These are phyloP conservation scores for Hiodon alosoides DNA, from an alignment of 2,113 vertebrate genomes.

Conservation along the genomic window DNA sequence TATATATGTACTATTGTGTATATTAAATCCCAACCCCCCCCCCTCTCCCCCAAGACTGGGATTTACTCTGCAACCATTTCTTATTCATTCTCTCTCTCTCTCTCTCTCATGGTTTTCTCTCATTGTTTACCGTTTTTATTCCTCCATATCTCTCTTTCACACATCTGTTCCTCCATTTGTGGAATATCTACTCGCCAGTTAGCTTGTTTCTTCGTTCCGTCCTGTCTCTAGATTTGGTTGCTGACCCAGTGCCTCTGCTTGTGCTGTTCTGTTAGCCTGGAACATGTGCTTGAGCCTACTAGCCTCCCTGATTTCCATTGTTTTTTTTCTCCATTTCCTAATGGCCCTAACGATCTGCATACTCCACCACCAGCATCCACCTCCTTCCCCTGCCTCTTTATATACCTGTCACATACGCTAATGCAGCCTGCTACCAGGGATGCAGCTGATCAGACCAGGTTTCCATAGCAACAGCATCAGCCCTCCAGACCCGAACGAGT, in stretches of 20 bases:
- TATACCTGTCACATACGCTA: constrained; percentile 34
- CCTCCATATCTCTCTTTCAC: no score
- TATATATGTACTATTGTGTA: no score
- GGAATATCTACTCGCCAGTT: no score
- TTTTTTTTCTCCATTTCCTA: background rate
- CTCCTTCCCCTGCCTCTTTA: constrained; percentile 30
- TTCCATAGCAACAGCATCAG: constrained; percentile 53
- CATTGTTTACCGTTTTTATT: background rate
- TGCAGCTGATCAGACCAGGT: constrained; percentile 54
- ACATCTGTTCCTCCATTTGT: no score
- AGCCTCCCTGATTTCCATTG: background rate
- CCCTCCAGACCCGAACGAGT: constrained; percentile 28
- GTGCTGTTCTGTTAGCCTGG: background rate
- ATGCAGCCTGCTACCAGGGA: constrained; percentile 40
- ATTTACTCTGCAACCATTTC: no score
- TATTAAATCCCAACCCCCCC: background rate
- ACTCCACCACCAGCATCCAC: background rate
- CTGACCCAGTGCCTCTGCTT: background rate
- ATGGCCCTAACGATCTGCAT: background rate
- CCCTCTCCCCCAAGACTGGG: background rate
- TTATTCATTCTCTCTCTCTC: no score
- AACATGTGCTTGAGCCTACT: background rate
- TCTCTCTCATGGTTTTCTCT: no score
- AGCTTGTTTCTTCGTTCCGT: no score
- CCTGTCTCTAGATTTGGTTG: background rate